Evolutionary conservation across 1,140 invertebrate species (phyloP).

Genomic region (Caligus rogercresseyi): DNA sequence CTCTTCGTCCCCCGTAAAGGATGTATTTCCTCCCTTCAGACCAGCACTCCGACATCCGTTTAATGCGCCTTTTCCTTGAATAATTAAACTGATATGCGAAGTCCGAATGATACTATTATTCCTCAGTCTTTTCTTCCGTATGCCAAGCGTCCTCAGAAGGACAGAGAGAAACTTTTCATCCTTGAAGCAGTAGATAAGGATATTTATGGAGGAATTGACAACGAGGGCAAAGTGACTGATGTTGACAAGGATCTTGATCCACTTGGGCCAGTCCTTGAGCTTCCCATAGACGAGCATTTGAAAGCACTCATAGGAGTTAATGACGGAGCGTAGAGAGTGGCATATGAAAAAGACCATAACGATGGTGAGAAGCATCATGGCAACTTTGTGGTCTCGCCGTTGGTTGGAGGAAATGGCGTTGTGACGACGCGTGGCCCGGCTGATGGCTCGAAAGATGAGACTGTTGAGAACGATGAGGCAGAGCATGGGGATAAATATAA

Average conservation of each 20-base stretch:
- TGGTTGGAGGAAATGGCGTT: constrained; percentile 17
- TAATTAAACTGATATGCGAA: too few relatives aligned
- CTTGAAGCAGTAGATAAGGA: constrained; percentile 17
- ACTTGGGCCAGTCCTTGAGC: constrained; percentile 6
- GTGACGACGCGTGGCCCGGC: neutral
- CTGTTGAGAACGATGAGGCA: constrained; percentile 2
- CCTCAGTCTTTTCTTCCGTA: neutral
- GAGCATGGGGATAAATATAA: constrained; percentile 11
- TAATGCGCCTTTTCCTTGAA: too few relatives aligned
- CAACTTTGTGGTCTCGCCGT: constrained; percentile 5
- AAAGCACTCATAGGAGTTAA: constrained; percentile 14
- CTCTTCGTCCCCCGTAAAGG: too few relatives aligned
- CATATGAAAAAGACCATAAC: constrained; percentile 15
- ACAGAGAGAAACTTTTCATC: constrained; percentile 14
- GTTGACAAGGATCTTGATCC: constrained; percentile 8
- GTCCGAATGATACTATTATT: neutral
- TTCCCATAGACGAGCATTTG: constrained; percentile 9
- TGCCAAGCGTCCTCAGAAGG: neutral
- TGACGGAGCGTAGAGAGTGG: constrained; percentile 5
- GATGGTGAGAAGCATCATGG: constrained; percentile 8
- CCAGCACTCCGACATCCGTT: too few relatives aligned
- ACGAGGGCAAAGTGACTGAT: constrained; percentile 15
- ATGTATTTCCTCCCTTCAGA: too few relatives aligned
- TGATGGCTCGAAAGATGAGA: constrained; percentile 10
- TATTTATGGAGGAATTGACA: constrained; percentile 15